These are phyloP conservation scores for Chaetodon auriga DNA, from an alignment of 2,113 vertebrate species.

Conservation along the genomic window DNA sequence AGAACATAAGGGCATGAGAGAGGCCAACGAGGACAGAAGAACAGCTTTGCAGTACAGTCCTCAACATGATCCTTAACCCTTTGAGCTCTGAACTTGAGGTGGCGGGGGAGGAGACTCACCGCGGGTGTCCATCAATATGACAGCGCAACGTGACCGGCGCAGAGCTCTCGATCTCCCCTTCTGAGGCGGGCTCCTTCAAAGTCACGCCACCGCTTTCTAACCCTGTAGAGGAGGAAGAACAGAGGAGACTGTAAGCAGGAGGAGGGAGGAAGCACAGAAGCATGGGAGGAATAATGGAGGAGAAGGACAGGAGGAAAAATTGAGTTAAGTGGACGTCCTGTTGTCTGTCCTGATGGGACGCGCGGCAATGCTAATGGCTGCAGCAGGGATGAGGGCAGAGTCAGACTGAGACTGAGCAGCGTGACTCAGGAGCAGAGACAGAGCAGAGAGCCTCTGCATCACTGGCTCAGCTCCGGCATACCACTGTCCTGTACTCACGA, in stretches of 20 bases:
- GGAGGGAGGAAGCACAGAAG: conserved; percentile 13
- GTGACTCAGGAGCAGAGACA: conserved; percentile 26
- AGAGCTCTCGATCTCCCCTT: conserved; percentile 91
- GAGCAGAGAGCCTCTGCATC: conserved; percentile 6
- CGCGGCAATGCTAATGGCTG: conserved; percentile 48
- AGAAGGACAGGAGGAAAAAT: conserved; percentile 59
- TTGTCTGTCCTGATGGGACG: conserved; percentile 29
- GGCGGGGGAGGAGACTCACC: conserved; percentile 85
- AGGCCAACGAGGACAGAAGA: conserved; percentile 13
- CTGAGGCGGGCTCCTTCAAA: conserved; percentile 89
- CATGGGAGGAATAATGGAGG: conserved; percentile 3
- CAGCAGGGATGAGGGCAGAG: conserved; percentile 19
- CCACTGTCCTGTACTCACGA: conserved; percentile 23
- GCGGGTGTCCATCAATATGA: conserved; percentile 95
- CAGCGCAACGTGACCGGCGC: conserved; percentile 90
- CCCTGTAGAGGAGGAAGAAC: conserved; percentile 83
- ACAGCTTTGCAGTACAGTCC: conserved; percentile 2
- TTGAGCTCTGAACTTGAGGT: conserved; percentile 25
- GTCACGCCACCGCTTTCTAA: conserved; percentile 92
- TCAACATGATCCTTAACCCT: conserved; percentile 21
- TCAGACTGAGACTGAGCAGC: conserved; percentile 8
- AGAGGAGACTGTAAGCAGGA: conserved; percentile 26
- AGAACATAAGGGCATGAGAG: conserved; percentile 19
- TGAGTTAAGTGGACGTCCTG: conserved; percentile 64
- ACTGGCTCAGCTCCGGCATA: conserved; percentile 38